Conservation (phyloP, 2,797 vertebrate species). For the Sitta carolinensis region DNA sequence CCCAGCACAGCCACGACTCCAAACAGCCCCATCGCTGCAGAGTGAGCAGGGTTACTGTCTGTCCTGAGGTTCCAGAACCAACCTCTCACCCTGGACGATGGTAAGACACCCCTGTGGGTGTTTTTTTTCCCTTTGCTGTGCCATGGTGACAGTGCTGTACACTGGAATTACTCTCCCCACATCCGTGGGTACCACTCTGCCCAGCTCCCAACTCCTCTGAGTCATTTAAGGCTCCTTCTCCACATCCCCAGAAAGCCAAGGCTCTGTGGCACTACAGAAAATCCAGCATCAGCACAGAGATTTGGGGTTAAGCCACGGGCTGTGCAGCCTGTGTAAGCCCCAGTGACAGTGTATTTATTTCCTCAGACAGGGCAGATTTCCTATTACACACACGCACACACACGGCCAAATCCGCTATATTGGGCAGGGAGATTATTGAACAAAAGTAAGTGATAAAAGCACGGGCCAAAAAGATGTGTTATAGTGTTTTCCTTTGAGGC, state of each 20-base stretch:
- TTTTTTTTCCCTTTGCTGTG: background rate
- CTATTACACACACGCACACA: slow-evolving; percentile 40
- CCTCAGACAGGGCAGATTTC: slow-evolving; percentile 51
- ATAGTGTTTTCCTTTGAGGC: slow-evolving; percentile 71
- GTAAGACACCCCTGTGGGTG: background rate
- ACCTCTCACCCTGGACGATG: accelerated
- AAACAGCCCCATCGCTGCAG: accelerated
- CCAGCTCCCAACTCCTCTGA: accelerated
- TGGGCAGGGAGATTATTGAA: slow-evolving; percentile 68
- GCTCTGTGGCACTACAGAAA: background rate
- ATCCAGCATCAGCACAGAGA: background rate
- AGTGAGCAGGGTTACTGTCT: background rate
- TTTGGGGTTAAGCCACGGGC: slow-evolving; percentile 30
- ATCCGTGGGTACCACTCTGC: accelerated
- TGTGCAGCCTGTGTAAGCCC: background rate
- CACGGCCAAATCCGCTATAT: background rate
- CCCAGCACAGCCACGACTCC: background rate
- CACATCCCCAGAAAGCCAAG: background rate
- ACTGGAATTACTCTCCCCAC: background rate
- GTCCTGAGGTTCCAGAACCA: background rate
- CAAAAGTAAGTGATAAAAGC: slow-evolving; percentile 71
- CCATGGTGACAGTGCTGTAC: accelerated
- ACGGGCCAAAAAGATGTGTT: slow-evolving; percentile 65
- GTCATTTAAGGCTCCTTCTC: background rate
- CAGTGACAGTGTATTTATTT: slow-evolving; percentile 44